phyloP scores from a whole-genome alignment of 2,797 vertebrate species.

The Melanogrammus aeglefinus region DNA sequence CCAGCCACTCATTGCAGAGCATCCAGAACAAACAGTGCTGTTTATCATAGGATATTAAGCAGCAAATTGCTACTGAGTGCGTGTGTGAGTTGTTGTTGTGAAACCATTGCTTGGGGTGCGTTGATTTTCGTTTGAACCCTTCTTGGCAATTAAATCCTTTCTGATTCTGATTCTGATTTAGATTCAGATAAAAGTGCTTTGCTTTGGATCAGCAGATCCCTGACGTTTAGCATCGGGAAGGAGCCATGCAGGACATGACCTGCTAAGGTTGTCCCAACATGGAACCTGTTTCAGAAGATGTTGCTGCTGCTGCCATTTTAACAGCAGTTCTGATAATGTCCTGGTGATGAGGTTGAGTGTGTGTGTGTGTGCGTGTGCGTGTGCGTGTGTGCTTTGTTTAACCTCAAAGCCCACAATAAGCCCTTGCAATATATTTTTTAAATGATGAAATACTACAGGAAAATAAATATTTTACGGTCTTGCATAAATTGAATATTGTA shows the following conservation, averaged over 20 bases:
- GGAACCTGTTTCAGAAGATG: constrained; percentile 55
- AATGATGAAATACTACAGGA: neutral
- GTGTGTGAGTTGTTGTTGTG: neutral
- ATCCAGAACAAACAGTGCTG: constrained; percentile 28
- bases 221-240: constrained; percentile 19
- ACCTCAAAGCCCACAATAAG: neutral
- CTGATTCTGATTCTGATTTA: no score
- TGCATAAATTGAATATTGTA: neutral
- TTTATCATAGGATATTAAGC: constrained; percentile 21
- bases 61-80: neutral
- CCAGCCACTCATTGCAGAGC: constrained; percentile 43
- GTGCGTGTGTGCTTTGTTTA: neutral
- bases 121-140: no score
- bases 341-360: neutral
- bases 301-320: constrained; percentile 43
- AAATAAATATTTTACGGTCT: neutral
- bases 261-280: constrained; percentile 48
- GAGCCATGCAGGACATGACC: constrained; percentile 52
- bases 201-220: neutral
- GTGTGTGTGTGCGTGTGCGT: neutral
- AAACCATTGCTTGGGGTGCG: neutral
- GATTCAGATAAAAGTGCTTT: constrained; percentile 26
- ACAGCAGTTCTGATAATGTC: neutral
- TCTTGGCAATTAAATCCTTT: no score
- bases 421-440: neutral